Base-by-base conservation (phyloP, 2,113 vertebrate species). In the Antigone vipio region DNA sequence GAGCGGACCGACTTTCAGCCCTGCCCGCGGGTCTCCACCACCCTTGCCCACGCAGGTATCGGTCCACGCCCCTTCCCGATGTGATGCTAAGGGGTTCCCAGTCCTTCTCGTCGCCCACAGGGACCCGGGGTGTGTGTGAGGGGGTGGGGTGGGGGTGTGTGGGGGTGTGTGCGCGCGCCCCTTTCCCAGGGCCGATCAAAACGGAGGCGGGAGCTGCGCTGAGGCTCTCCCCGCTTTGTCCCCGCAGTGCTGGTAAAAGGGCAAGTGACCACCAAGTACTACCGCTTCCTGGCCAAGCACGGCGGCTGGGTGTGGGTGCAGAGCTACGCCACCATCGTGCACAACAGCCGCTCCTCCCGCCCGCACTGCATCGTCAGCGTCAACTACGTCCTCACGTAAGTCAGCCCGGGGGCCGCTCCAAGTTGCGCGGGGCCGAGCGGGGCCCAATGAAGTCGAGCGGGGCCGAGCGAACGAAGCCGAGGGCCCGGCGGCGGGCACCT, bases 331-430 rank as follows among this genome's bases (percentile, higher is more conserved):
- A 99, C 99, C 92, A 99, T 99, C 42, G 99, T 99, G 24, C 99
- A 99, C 98, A 99, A 99, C 98, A 99, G 99, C 97, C 99, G 99
- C 75, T 99, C 99, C 1, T 99, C 99, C 32, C 97, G 99, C 86
- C 99, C 99, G 2, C 99, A 99, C 98, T 99, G 99, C 96, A 99
- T 99, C 58, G 99, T 99, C 98, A 99, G 99, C 66, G 99, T 99
- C 95, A 99, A 99, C 98, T 99, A 99, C 5, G 99, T 99, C 24
- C 99, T 99, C 95, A 99, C 99, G 99, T 99, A 97, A 99, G 99
- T 99, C 92, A 66, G 6, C 56, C 12, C 3, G 42, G 47, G 30
- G 38, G 53, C 29, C 56, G 47, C 55, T 18, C 38, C 22, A 5
- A 10, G 38, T 26, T 6, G 50, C 21, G 64, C 78, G 26, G 92